Evolutionary conservation across 64 coral and sea anemone species (phyloP), one percentile per base, ranked within the genome.

Genomic region (Catalaphyllia jardinei): DNA sequence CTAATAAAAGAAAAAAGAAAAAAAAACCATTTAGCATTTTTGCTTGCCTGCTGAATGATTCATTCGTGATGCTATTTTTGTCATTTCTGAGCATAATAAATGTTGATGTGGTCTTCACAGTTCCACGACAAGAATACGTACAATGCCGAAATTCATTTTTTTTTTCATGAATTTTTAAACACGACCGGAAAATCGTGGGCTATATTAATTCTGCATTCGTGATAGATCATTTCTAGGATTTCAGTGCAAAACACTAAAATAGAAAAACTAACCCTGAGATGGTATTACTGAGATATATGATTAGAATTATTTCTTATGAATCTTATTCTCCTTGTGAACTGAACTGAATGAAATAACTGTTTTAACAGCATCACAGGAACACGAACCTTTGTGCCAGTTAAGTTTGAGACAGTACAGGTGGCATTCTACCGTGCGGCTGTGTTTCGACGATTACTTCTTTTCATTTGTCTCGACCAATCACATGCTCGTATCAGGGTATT

Each of bases 141-240:
- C 39, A 51, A 77, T 49, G 17, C 35, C 38, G 19, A 63, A 62
- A 82, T 19, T 62, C 1, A 19, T n/a, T 42, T 25, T 67, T 0
- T n/a, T 20, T 11, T 79, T 9, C 24, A 60, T 83, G 61, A 83
- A 67, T 83, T 83, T 79, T 83, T 83, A 67, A 83, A 65, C 18
- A 60, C 80, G 24, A 83, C 80, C 35, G 80, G 80, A 83, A 55
- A 39, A 49, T 15, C 38, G 42, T 46, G 30, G 77, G 77, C 22
- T 62, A 19, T 33, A 81, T 81, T 81, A 31, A 81, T 29, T 31
- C 27, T 46, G 61, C 35, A 42, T 39, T 67, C 60, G 39, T 83
- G 20, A n/a, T 2, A 11, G 38, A 46, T 50, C 54, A 57, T 57
- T 57, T 57, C 54, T 16, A 57, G 14, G 27, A 73, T 73, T 73